Evolutionary conservation across 2,113 vertebrate genomes (phyloP).

Genomic region (Nannobrachium achirus): DNA sequence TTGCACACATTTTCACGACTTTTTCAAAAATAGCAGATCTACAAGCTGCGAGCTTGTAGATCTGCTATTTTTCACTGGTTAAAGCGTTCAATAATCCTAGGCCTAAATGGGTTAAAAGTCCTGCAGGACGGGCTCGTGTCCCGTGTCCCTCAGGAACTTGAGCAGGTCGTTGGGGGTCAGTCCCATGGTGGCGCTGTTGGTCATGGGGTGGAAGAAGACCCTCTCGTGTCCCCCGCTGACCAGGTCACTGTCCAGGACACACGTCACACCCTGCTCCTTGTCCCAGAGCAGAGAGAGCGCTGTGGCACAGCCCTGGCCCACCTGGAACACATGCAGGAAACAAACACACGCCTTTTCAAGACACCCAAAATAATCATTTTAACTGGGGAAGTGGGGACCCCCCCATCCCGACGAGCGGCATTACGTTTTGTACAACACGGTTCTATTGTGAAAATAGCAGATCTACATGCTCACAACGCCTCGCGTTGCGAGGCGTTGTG

Average conservation of each 20-base stretch:
- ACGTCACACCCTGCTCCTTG: constrained; percentile 78
- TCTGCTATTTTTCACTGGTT: too few species aligned
- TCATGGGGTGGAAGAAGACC: constrained; percentile 94
- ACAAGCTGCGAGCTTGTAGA: too few species aligned
- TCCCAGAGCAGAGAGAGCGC: constrained; percentile 91
- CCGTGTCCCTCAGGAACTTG: constrained; percentile 87
- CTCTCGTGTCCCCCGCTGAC: constrained; percentile 82
- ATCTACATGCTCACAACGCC: too few species aligned
- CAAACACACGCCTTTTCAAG: not conserved
- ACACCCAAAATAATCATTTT: not conserved
- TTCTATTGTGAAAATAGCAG: too few species aligned
- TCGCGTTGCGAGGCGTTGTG: too few species aligned
- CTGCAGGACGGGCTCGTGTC: constrained; percentile 84
- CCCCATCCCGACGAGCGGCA: not conserved
- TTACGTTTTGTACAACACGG: too few species aligned
- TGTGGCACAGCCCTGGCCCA: constrained; percentile 89
- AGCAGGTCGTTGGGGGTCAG: constrained; percentile 86
- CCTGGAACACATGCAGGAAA: constrained; percentile 40
- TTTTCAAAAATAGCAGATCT: too few species aligned
- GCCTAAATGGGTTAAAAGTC: constrained; percentile 62
- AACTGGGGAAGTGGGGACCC: not conserved
- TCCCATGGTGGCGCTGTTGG: constrained; percentile 89
- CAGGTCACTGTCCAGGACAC: constrained; percentile 88
- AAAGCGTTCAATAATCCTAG: too few species aligned
- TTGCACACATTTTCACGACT: too few species aligned